Percentiles rank a stretch among this genome's conserved stretches.
Conservation (phyloP, 2,113 vertebrate species). For the Dasyprocta punctata region DNA sequence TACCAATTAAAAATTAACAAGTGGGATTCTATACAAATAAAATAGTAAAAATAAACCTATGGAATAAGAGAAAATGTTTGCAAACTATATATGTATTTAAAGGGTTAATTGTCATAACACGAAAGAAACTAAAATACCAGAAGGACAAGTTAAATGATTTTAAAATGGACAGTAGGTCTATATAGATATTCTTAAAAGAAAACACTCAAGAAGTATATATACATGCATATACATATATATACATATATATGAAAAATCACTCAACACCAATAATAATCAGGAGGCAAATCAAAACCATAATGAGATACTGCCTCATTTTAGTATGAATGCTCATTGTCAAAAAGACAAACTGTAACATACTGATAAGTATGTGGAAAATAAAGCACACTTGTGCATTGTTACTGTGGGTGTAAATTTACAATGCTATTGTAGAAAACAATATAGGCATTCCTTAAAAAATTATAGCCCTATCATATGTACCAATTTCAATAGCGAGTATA, state of each 20-base stretch:
- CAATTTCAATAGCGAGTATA: not conserved
- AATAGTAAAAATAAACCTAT: not conserved
- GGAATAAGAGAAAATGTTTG: not conserved
- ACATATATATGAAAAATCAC: not conserved
- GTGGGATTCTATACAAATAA: not conserved
- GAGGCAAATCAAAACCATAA: not conserved
- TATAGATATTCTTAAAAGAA: not conserved
- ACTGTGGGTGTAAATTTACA: not conserved
- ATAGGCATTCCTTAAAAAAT: not conserved
- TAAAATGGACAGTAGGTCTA: not conserved
- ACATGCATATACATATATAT: no score
- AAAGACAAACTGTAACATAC: not conserved
- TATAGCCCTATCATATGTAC: not conserved
- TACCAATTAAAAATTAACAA: not conserved
- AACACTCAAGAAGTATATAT: not conserved
- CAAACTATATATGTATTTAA: not conserved
- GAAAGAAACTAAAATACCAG: not conserved
- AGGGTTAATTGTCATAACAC: not conserved
- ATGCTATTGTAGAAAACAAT: not conserved
- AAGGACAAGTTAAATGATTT: not conserved
- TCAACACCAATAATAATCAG: not conserved
- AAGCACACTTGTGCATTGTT: no score
- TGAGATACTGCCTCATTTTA: not conserved
- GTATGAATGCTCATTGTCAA: no score
- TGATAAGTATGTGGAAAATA: not conserved